These are phyloP conservation scores for Vireo griseus DNA, from an alignment of 2,797 vertebrate genomes.

Conservation along the genomic window DNA sequence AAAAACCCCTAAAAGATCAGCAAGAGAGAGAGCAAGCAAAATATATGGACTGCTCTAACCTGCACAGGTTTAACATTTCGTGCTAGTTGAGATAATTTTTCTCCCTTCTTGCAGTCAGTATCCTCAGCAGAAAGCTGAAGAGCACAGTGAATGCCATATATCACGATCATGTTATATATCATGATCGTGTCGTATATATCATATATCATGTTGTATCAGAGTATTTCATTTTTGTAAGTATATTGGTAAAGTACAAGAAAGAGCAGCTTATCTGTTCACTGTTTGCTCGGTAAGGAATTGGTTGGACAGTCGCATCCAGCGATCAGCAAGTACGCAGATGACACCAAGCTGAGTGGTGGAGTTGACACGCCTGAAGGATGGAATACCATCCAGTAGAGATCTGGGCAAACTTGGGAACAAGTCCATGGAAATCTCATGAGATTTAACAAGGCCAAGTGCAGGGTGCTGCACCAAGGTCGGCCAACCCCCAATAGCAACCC, in stretches of 20 bases:
- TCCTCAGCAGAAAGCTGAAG: background rate
- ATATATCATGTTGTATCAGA: background rate
- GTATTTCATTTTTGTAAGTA: background rate
- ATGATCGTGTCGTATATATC: too few relatives aligned
- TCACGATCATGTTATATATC: too few relatives aligned
- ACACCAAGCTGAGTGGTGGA: background rate
- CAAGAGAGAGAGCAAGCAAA: background rate
- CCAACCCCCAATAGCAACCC: accelerated
- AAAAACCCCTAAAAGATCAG: background rate
- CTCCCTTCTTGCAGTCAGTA: background rate
- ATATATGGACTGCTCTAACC: background rate
- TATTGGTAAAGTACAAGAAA: background rate
- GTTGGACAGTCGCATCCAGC: background rate
- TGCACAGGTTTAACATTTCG: background rate
- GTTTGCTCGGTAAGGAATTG: background rate
- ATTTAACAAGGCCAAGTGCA: background rate
- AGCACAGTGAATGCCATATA: background rate
- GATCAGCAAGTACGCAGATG: background rate
- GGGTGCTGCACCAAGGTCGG: background rate
- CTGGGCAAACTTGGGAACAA: background rate
- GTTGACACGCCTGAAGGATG: background rate
- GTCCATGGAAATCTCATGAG: background rate
- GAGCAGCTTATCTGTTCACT: background rate
- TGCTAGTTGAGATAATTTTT: background rate
- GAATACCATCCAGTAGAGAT: background rate